These are phyloP conservation scores for Atethmia centrago DNA, from an alignment of 2,888 invertebrate genomes.

Conservation along the genomic window DNA sequence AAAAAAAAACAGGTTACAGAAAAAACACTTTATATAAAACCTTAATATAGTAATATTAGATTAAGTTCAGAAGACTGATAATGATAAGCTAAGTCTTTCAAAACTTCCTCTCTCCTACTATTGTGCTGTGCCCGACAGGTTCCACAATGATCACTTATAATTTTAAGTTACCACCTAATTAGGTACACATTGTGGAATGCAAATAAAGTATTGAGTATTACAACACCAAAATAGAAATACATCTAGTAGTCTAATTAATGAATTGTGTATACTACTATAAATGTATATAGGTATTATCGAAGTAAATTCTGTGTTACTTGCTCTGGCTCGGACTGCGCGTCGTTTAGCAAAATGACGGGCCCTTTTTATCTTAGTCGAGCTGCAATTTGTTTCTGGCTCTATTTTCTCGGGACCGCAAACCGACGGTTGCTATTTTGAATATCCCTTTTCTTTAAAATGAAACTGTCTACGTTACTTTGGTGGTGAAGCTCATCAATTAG, in stretches of 20 bases:
- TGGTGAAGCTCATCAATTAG: slow-evolving; percentile 52
- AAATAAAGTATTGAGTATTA: too few species aligned
- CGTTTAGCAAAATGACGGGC: slow-evolving; percentile 89
- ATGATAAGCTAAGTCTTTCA: too few species aligned
- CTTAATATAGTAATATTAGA: too few species aligned
- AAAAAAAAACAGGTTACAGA: too few species aligned
- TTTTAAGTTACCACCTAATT: too few species aligned
- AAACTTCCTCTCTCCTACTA: too few species aligned
- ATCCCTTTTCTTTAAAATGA: slow-evolving; percentile 83
- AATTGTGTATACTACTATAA: slow-evolving; percentile 46
- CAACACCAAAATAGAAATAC: too few species aligned
- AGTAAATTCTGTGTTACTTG: slow-evolving; percentile 79
- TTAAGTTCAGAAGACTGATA: too few species aligned
- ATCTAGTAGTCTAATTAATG: slow-evolving; percentile 57
- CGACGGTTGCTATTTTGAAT: slow-evolving; percentile 85
- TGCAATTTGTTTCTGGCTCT: slow-evolving; percentile 87
- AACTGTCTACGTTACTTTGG: slow-evolving; percentile 73
- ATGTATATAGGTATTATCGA: slow-evolving; percentile 67
- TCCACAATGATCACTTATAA: too few species aligned
- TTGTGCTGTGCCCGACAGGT: too few species aligned
- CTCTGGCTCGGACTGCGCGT: slow-evolving; percentile 80
- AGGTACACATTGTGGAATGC: too few species aligned
- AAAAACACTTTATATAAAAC: too few species aligned
- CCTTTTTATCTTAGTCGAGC: slow-evolving; percentile 89
- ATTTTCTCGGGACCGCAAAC: slow-evolving; percentile 86